Conservation (phyloP, 2,888 invertebrate genomes). For the Acleris literana region DNA sequence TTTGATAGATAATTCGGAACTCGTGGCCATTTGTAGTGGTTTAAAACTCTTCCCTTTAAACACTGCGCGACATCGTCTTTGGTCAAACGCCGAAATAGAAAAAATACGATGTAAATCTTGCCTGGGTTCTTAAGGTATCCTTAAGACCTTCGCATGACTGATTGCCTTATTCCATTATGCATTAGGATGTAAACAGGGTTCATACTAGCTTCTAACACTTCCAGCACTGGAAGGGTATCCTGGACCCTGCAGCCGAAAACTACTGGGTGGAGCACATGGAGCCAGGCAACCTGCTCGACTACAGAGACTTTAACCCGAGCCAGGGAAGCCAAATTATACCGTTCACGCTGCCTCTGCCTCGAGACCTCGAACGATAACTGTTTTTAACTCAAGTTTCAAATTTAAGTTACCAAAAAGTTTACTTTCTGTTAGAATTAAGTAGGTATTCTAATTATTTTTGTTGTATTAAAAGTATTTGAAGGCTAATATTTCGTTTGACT, state of each 20-base stretch:
- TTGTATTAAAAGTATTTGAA: not conserved
- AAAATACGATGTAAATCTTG: too few species aligned
- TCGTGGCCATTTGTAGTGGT: too few species aligned
- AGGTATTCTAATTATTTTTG: not conserved
- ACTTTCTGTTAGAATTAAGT: not conserved
- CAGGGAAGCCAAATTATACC: constrained; percentile 63
- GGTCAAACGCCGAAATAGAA: too few species aligned
- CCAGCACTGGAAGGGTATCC: constrained; percentile 80
- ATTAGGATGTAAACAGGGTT: not conserved
- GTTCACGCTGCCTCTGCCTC: constrained; percentile 76
- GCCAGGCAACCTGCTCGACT: constrained; percentile 63
- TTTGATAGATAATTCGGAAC: too few species aligned
- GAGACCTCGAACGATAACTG: constrained; percentile 43
- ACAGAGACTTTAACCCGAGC: constrained; percentile 67
- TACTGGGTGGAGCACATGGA: constrained; percentile 80
- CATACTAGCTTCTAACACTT: constrained; percentile 40
- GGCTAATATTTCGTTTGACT: too few species aligned
- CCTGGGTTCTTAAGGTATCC: too few species aligned
- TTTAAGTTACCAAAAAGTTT: not conserved
- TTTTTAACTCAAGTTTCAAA: not conserved
- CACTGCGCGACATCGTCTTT: too few species aligned
- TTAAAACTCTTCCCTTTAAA: too few species aligned
- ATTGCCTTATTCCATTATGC: too few species aligned
- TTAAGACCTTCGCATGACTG: too few species aligned
- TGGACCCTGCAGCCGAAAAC: constrained; percentile 65